Conservation (phyloP, 30 jellyfish, hydroid and myxozoan species). For the Cassiopea xamachana region DNA sequence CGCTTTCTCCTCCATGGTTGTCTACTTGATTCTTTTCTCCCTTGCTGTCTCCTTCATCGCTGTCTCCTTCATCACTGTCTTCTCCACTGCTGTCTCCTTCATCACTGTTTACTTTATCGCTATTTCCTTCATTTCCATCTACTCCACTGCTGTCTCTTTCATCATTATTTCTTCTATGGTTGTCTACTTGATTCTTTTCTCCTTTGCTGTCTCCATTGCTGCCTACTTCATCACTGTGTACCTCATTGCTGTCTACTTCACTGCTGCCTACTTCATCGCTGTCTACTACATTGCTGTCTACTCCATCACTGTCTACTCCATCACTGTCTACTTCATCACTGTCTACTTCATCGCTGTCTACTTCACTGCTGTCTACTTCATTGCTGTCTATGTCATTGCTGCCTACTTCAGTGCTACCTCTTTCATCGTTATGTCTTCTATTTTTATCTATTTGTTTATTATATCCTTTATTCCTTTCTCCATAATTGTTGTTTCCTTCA, state of each 20-base stretch:
- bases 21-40: no score
- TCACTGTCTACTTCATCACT: background rate
- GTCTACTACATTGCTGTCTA: background rate
- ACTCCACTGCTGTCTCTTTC: background rate
- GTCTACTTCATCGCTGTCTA: background rate
- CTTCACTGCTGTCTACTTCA: background rate
- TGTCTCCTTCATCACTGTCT: background rate
- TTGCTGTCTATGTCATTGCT: background rate
- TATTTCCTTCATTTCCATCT: background rate
- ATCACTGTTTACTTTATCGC: background rate
- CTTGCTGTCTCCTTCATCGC: background rate
- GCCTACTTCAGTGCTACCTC: background rate
- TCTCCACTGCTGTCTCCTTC: background rate
- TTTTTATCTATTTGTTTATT: background rate
- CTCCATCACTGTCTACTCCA: background rate
- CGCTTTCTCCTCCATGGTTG: background rate
- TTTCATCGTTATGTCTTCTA: background rate
- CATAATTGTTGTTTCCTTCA: background rate
- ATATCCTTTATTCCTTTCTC: background rate
- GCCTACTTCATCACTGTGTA: background rate
- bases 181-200: background rate
- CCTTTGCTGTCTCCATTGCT: background rate
- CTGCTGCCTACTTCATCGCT: background rate
- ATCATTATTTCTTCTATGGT: background rate
- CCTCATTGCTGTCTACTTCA: background rate